phyloP scores from a whole-genome alignment of 2,113 vertebrate species.

The Sylvilagus bachmani region DNA sequence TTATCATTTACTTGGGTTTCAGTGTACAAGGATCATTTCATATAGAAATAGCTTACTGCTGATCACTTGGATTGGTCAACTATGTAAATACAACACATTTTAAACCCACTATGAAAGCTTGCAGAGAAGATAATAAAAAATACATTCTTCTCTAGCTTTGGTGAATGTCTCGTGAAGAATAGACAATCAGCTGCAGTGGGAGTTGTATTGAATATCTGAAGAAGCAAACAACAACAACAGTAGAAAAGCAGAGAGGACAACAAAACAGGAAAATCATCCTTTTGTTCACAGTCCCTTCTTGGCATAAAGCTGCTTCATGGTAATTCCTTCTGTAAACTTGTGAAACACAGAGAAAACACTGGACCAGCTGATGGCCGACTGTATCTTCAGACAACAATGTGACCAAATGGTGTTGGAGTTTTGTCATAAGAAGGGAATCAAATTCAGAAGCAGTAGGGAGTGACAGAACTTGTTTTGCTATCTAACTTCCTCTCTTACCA shows the following conservation, averaged over 20 bases:
- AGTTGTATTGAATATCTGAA: not conserved
- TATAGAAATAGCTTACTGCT: not conserved
- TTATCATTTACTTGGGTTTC: slow-evolving; percentile 1
- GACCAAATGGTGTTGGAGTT: not conserved
- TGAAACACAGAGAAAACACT: not conserved
- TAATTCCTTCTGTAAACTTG: not conserved
- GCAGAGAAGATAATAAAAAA: slow-evolving; percentile 5
- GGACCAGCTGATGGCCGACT: not conserved
- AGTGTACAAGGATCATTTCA: not conserved
- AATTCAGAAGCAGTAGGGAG: not conserved
- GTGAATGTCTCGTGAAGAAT: not conserved
- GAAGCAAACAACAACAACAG: not conserved
- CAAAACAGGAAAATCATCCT: not conserved
- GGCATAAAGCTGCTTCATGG: not conserved
- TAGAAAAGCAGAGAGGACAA: not conserved
- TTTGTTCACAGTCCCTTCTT: not conserved
- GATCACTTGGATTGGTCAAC: not conserved
- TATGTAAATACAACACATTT: not conserved
- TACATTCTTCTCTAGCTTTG: not conserved
- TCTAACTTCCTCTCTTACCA: not conserved
- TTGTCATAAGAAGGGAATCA: not conserved
- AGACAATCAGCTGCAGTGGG: not conserved
- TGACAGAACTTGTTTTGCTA: not conserved
- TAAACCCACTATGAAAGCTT: not conserved
- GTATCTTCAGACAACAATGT: not conserved